Percentiles rank a stretch among this genome's conserved stretches.
phyloP scores from a whole-genome alignment of 2,888 invertebrate genomes.

The Spialia ferax region DNA sequence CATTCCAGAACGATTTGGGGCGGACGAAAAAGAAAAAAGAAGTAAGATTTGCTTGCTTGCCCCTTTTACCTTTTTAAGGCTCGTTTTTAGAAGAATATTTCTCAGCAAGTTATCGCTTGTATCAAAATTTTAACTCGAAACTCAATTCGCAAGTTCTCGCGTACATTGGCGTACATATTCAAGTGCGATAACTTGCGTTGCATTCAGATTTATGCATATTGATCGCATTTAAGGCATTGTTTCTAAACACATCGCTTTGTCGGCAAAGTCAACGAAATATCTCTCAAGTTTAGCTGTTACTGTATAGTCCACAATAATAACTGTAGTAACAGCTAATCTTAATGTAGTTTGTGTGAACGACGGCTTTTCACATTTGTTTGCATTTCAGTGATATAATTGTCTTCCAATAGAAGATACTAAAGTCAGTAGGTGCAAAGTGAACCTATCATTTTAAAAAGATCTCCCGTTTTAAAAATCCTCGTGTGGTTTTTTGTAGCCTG shows the following conservation, averaged over 20 bases:
- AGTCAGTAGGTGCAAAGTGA: conserved; percentile 21
- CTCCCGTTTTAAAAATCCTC: conserved; percentile 31
- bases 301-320: conserved; percentile 41
- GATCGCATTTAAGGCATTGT: conserved; percentile 75
- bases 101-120: conserved; percentile 84
- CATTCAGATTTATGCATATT: conserved; percentile 76
- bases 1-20: conserved; percentile 96
- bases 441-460: conserved; percentile 19
- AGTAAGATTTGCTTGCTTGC: conserved; percentile 93
- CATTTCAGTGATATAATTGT: conserved; percentile 54
- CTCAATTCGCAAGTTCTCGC: conserved; percentile 58
- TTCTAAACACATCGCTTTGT: conserved; percentile 82
- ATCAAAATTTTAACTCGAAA: conserved; percentile 66
- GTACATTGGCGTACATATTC: conserved; percentile 67
- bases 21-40: conserved; percentile 99
- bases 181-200: conserved; percentile 82
- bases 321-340: conserved; percentile 71
- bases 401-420: conserved; percentile 24
- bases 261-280: conserved; percentile 64
- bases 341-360: conserved; percentile 60
- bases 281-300: conserved; percentile 74
- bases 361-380: conserved; percentile 80
- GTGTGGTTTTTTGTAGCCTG: conserved; percentile 35
- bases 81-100: conserved; percentile 81
- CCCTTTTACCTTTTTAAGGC: conserved; percentile 85